Percentiles rank a stretch among this genome's conserved stretches.
These are phyloP conservation scores for Pseudachorutes palmiensis DNA, from an alignment of 1,140 invertebrate genomes.

Conservation along the genomic window DNA sequence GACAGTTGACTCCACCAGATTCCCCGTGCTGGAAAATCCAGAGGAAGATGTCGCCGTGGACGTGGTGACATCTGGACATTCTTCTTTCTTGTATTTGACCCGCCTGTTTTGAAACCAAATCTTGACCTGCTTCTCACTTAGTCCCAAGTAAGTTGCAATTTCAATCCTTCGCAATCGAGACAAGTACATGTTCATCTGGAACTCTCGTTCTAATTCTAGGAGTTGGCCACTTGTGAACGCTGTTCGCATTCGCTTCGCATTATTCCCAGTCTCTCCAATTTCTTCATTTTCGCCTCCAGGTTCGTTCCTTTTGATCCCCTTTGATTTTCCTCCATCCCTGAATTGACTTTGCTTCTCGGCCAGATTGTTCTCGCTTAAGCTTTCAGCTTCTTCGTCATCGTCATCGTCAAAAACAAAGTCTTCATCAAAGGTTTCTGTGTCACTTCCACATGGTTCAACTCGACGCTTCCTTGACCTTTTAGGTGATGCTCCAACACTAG, in stretches of 20 bases:
- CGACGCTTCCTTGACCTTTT: neutral
- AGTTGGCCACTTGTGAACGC: slow-evolving; percentile 54
- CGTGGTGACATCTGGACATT: slow-evolving; percentile 40
- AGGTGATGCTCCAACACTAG: too few relatives aligned
- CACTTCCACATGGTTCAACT: neutral
- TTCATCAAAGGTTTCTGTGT: neutral
- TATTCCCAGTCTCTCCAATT: slow-evolving; percentile 10
- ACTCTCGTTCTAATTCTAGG: slow-evolving; percentile 52
- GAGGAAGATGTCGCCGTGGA: slow-evolving; percentile 18
- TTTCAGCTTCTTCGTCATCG: neutral
- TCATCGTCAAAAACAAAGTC: neutral
- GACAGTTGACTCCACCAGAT: neutral
- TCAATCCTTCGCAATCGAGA: slow-evolving; percentile 51
- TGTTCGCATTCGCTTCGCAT: slow-evolving; percentile 49
- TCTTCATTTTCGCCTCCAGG: slow-evolving; percentile 10
- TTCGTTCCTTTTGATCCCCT: neutral
- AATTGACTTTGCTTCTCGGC: neutral
- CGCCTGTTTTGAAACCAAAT: slow-evolving; percentile 64
- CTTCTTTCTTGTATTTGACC: slow-evolving; percentile 85
- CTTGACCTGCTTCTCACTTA: slow-evolving; percentile 86
- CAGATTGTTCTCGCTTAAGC: neutral
- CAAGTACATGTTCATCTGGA: slow-evolving; percentile 52
- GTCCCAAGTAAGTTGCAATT: slow-evolving; percentile 53
- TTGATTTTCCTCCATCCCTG: too few relatives aligned
- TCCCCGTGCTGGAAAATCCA: neutral